Percentiles rank a stretch among this genome's conserved stretches.
These are phyloP conservation scores for Phoebastria nigripes DNA, from an alignment of 2,797 vertebrate species.

Conservation along the genomic window DNA sequence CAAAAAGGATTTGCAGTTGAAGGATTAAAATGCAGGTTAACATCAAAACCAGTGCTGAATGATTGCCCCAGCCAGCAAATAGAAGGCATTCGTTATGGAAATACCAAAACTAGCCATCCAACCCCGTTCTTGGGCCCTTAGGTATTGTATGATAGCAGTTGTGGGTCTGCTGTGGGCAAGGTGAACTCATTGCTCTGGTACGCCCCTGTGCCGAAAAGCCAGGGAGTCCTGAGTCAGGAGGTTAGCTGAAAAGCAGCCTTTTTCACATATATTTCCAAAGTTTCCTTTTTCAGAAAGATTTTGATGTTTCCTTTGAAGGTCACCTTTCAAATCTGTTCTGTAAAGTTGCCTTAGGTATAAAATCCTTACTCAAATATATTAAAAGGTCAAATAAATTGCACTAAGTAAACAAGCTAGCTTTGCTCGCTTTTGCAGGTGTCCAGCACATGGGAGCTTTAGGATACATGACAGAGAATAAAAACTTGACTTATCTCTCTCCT, in stretches of 20 bases:
- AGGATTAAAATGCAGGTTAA: not conserved
- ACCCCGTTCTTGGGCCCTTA: not conserved
- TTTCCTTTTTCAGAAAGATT: slow-evolving; percentile 51
- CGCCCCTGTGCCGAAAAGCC: not conserved
- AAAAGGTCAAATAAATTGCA: slow-evolving; percentile 69
- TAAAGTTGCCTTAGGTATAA: slow-evolving; percentile 58
- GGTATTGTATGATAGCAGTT: not conserved
- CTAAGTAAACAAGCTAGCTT: slow-evolving; percentile 62
- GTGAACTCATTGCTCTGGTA: not conserved
- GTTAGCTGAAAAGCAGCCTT: slow-evolving; percentile 32
- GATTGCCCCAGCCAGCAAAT: not conserved
- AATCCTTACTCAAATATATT: slow-evolving; percentile 74
- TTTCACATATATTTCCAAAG: slow-evolving; percentile 35
- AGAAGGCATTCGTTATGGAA: not conserved
- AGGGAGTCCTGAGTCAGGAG: slow-evolving; percentile 39
- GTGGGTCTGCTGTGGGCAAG: slow-evolving; percentile 25
- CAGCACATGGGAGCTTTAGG: slow-evolving; percentile 52
- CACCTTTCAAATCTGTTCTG: slow-evolving; percentile 60
- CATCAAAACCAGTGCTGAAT: not conserved
- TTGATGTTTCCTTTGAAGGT: slow-evolving; percentile 62
- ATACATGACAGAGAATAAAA: slow-evolving; percentile 56
- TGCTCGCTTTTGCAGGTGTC: slow-evolving; percentile 65
- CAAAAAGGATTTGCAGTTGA: slow-evolving; percentile 10
- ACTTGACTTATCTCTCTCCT: slow-evolving; percentile 58
- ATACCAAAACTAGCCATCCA: not conserved